Evolutionary conservation across 2,888 invertebrate genomes (phyloP), one percentile per base, ranked within the genome.

Genomic region (Ernsta delagoae): DNA sequence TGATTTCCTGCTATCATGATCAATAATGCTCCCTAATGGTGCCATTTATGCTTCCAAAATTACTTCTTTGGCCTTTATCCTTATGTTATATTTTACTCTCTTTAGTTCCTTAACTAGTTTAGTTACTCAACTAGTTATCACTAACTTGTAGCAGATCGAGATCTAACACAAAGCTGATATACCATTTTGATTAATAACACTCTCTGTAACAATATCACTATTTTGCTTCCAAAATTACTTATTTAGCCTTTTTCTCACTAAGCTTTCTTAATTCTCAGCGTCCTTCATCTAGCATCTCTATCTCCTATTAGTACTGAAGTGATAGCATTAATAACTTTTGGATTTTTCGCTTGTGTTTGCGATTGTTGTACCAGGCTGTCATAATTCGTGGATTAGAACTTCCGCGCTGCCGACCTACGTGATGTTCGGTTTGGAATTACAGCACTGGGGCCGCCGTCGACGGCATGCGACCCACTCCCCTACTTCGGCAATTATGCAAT

Each of bases 401-500:
- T 68, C 68, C 68, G 68, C 57, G 41, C 67, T 54, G 24, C 24
- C 73, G 70, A 70, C 76, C 79, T 83, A 86, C 86, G 84, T 81
- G 80, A 75, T 72, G 75, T 73, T 75, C 75, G 76, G 71, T 69
- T 75, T 71, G 73, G 65, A 34, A 68, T 71, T 73, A 71, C 71
- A 69, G 71, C 70, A 72, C 61, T 60, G 66, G n/a, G 66, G 16
- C 54, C 43, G 59, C 16, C 41, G 61, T 61, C 59, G 31, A 7
- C 65, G 67, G 45, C 24, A 62, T 62, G 70, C 79, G 83, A 73
- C 80, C 85, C 73, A 85, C 80, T 85, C 81, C 71, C 83, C 84
- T 78, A 85, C 78, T 79, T 86, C 59, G 75, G 71, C 72, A 75
- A 73, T 82, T 80, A 77, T 78, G 81, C 77, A 83, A 83, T 79